Percentiles rank a stretch among this genome's conserved stretches.
phyloP scores from a whole-genome alignment of 2,888 invertebrate genomes.

The Lathronympha strigana region DNA sequence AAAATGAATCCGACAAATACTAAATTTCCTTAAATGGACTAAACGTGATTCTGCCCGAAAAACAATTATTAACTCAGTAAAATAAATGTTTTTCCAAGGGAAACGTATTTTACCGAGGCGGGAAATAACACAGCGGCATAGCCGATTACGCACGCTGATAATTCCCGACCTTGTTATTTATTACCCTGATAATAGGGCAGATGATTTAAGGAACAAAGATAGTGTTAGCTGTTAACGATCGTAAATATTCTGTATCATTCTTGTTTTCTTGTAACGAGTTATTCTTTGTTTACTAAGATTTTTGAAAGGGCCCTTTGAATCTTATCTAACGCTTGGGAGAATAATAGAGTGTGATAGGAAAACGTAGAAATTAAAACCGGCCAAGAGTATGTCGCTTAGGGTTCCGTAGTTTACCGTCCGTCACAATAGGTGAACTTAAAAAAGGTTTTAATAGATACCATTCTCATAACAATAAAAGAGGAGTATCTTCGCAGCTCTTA shows the following conservation, averaged over 20 bases:
- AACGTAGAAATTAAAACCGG: too few relatives aligned
- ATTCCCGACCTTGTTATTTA: constrained; percentile 71
- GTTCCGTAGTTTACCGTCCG: too few relatives aligned
- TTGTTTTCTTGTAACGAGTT: constrained; percentile 52
- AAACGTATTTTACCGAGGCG: constrained; percentile 70
- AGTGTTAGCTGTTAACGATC: constrained; percentile 69
- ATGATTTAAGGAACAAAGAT: constrained; percentile 79
- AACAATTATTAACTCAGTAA: constrained; percentile 56
- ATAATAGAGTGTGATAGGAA: too few relatives aligned
- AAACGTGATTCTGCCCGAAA: constrained; percentile 44
- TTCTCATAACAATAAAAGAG: too few relatives aligned
- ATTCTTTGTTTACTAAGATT: not conserved
- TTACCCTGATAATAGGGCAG: constrained; percentile 69
- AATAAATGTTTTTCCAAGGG: constrained; percentile 70
- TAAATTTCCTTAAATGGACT: constrained; percentile 23
- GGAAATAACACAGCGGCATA: constrained; percentile 74
- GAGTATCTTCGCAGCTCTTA: too few relatives aligned
- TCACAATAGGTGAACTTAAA: too few relatives aligned
- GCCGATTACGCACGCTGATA: constrained; percentile 75
- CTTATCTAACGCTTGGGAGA: too few relatives aligned
- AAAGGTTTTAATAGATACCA: too few relatives aligned
- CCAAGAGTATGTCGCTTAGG: too few relatives aligned
- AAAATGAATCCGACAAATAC: constrained; percentile 16
- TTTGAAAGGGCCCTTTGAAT: too few relatives aligned
- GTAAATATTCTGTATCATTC: constrained; percentile 71